phyloP scores from a whole-genome alignment of 2,888 invertebrate species.

The Drosophila nr. perissopoda region DNA sequence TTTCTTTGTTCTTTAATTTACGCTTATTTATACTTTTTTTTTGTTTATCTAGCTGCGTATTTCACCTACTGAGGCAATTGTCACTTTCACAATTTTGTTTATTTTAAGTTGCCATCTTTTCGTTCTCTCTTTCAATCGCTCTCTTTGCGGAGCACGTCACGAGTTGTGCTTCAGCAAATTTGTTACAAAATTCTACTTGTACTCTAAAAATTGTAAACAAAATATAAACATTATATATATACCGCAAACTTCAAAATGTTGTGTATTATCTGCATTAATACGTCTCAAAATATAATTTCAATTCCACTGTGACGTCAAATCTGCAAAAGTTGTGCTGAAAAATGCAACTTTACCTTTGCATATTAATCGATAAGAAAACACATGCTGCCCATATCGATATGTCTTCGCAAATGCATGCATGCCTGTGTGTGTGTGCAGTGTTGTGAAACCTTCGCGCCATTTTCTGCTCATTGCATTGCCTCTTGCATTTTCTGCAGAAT shows the following conservation, averaged over 20 bases:
- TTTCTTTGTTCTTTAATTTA: neutral
- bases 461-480: slow-evolving; percentile 33
- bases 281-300: too few relatives aligned
- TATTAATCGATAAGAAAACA: slow-evolving; percentile 14
- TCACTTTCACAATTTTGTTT: slow-evolving; percentile 3
- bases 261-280: neutral
- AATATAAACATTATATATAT: neutral
- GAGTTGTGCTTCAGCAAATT: slow-evolving; percentile 1
- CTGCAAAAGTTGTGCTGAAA: neutral
- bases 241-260: neutral
- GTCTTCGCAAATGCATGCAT: neutral
- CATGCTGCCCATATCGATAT: slow-evolving; percentile 30
- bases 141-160: slow-evolving; percentile 45
- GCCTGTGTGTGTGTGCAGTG: slow-evolving; percentile 23
- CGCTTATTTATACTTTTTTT: slow-evolving; percentile 18
- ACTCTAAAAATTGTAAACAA: neutral
- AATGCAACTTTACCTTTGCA: neutral
- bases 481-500: slow-evolving; percentile 34
- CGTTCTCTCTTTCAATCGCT: slow-evolving; percentile 1
- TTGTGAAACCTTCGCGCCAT: slow-evolving; percentile 64
- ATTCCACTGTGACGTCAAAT: neutral
- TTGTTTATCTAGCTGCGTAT: slow-evolving; percentile 33
- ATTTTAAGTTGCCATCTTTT: slow-evolving; percentile 2
- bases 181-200: neutral
- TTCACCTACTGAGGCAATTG: slow-evolving; percentile 45